Evolutionary conservation across 2,113 vertebrate genomes (phyloP).

Genomic region (Origma solitaria): DNA sequence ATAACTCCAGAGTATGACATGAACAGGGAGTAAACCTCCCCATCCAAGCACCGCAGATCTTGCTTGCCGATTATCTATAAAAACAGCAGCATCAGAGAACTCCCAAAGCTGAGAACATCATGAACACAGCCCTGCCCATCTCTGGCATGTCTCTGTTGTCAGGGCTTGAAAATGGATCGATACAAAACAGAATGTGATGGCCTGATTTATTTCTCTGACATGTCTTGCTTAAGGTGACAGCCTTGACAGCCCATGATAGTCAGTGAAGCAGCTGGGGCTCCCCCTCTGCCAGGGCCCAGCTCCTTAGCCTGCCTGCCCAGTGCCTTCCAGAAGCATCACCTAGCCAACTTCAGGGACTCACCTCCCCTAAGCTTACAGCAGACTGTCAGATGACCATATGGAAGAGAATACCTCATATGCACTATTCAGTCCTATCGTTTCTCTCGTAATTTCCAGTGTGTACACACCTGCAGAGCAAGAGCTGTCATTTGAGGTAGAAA

Average conservation of each 20-base stretch:
- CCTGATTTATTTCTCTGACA: background rate
- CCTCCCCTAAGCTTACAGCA: background rate
- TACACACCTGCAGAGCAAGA: background rate
- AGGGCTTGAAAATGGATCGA: background rate
- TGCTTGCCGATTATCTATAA: background rate
- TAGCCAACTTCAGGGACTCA: background rate
- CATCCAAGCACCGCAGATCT: background rate
- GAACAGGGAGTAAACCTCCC: background rate
- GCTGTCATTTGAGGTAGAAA: background rate
- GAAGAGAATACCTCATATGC: background rate
- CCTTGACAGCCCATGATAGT: background rate
- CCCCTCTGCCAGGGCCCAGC: background rate
- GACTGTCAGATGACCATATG: accelerated
- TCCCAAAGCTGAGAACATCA: constrained; percentile 29
- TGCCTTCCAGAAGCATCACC: background rate
- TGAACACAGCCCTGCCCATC: constrained; percentile 12
- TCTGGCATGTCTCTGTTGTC: constrained; percentile 12
- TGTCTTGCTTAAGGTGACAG: background rate
- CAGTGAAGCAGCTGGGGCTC: background rate
- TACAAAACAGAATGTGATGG: background rate
- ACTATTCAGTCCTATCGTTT: background rate
- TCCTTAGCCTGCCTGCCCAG: background rate
- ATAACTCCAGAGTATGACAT: background rate
- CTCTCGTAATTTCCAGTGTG: background rate
- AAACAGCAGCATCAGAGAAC: background rate